These are phyloP conservation scores for Lithophane semibrunnea DNA, from an alignment of 2,888 invertebrate species.

Conservation along the genomic window DNA sequence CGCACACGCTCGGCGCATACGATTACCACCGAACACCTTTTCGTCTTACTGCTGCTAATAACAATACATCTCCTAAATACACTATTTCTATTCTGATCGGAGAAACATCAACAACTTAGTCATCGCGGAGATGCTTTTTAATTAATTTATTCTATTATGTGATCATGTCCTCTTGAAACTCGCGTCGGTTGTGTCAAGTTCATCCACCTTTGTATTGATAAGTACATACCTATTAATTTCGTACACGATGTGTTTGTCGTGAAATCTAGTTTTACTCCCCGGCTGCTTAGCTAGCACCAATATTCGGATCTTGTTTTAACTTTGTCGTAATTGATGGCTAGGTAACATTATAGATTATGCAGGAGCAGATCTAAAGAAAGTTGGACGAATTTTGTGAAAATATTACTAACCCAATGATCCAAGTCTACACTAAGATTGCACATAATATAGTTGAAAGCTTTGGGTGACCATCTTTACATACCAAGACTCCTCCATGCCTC, in stretches of 20 bases:
- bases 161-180: neutral
- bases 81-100: constrained; percentile 60
- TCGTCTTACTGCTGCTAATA: constrained; percentile 55
- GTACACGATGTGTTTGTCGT: neutral
- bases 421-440: neutral
- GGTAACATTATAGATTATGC: neutral
- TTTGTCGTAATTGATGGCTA: neutral
- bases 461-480: too few relatives aligned
- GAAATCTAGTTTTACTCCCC: too few relatives aligned
- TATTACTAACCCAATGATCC: too few relatives aligned
- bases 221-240: neutral
- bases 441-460: neutral
- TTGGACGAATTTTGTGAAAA: neutral
- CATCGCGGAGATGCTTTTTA: constrained; percentile 36
- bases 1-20: constrained; percentile 79
- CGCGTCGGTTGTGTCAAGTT: constrained; percentile 14
- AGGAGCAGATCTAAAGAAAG: neutral
- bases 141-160: constrained; percentile 25
- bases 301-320: neutral
- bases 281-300: neutral
- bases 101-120: constrained; percentile 49
- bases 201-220: constrained; percentile 23
- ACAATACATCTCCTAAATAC: constrained; percentile 52
- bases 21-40: constrained; percentile 69
- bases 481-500: too few relatives aligned